Percentiles rank a stretch among this genome's conserved stretches.
phyloP scores from a whole-genome alignment of 2,113 vertebrate species.

The Catharus minimus region DNA sequence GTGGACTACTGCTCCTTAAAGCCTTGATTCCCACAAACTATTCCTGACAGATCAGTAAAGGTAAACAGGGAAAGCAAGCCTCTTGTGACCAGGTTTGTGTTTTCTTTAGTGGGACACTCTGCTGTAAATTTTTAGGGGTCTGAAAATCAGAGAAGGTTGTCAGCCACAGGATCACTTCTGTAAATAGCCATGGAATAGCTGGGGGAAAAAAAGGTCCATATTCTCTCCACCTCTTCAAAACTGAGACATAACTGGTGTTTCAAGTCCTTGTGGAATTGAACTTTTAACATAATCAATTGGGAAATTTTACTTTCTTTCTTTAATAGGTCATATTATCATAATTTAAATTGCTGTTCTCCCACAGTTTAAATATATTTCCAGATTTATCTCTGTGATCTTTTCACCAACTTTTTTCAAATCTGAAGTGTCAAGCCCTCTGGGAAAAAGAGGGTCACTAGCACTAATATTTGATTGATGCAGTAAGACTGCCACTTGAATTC shows the following conservation, averaged over 20 bases:
- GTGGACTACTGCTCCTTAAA: background rate
- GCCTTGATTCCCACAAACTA: background rate
- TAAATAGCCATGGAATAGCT: background rate
- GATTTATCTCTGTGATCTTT: conserved; percentile 32
- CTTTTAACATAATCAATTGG: conserved; percentile 1
- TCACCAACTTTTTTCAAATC: background rate
- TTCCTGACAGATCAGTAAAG: background rate
- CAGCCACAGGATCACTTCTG: background rate
- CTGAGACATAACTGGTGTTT: background rate
- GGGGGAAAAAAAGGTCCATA: background rate
- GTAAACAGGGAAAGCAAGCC: background rate
- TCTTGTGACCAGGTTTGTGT: background rate
- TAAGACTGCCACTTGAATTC: conserved; percentile 1
- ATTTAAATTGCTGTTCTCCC: conserved; percentile 29
- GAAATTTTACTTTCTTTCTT: conserved; percentile 39
- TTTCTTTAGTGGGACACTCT: background rate
- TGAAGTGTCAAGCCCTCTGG: background rate
- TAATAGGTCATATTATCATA: conserved; percentile 60
- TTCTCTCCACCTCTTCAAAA: background rate
- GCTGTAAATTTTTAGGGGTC: background rate
- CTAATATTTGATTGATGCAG: background rate
- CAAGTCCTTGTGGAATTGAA: background rate
- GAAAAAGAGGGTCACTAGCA: background rate
- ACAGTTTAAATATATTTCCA: conserved; percentile 23
- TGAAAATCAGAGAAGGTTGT: background rate